These are phyloP conservation scores for Psettodes erumei DNA, from an alignment of 2,113 vertebrate genomes.

Conservation along the genomic window DNA sequence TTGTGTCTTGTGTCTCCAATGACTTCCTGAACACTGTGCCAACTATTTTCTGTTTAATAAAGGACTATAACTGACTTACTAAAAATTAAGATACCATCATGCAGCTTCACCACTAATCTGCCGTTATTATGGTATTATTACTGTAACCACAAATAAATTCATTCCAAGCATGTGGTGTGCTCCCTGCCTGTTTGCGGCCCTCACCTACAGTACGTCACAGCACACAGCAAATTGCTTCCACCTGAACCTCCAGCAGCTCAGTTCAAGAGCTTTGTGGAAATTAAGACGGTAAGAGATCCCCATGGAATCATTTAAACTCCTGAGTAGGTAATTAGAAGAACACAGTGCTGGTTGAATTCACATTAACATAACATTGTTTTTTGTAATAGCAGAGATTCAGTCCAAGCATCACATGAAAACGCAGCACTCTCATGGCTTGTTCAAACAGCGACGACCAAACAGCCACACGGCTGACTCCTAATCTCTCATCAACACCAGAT, in stretches of 20 bases:
- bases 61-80: neutral
- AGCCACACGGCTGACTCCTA: neutral
- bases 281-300: conserved; percentile 7
- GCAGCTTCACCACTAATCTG: neutral
- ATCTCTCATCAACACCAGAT: conserved; percentile 48
- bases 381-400: neutral
- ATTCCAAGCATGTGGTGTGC: neutral
- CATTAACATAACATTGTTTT: neutral
- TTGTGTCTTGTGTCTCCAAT: conserved; percentile 1
- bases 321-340: conserved; percentile 4
- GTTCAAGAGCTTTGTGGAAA: neutral
- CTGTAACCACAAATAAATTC: neutral
- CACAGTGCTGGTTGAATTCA: neutral
- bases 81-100: neutral
- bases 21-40: neutral
- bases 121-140: neutral
- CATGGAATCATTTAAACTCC: conserved; percentile 13
- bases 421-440: neutral
- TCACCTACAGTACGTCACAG: neutral
- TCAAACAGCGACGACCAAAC: neutral
- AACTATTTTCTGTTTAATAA: neutral
- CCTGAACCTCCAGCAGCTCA: neutral
- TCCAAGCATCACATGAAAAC: neutral
- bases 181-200: neutral
- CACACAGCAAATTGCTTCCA: conserved; percentile 36